A percentile compares a stretch with the other conserved stretches of the same genome.
phyloP scores from a whole-genome alignment of 2,113 vertebrate species.

The Oreochromis spilurus region DNA sequence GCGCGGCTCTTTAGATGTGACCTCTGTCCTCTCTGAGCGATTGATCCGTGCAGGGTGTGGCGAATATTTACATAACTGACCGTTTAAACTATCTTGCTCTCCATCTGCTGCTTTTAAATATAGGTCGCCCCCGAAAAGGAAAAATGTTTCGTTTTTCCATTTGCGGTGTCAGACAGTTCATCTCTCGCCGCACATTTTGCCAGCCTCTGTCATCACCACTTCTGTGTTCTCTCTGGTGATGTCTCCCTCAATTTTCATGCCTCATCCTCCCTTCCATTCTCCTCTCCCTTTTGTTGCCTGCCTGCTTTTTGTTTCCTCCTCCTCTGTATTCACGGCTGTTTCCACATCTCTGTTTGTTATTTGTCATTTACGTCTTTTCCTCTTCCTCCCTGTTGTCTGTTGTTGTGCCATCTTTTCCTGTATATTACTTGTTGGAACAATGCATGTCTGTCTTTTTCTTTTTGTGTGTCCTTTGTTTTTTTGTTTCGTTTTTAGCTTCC shows the following conservation, averaged over 20 bases:
- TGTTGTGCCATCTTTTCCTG: not conserved
- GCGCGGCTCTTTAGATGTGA: not conserved
- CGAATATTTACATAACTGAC: not conserved
- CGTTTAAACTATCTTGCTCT: not conserved
- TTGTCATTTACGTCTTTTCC: not conserved
- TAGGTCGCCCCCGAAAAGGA: not conserved
- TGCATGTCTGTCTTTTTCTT: not conserved
- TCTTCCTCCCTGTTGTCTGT: not conserved
- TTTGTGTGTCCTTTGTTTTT: not conserved
- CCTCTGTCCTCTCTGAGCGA: not conserved
- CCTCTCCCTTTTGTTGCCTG: not conserved
- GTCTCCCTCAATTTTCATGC: not conserved
- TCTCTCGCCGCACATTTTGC: not conserved
- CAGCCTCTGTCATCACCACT: not conserved
- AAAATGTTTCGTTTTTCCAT: not conserved
- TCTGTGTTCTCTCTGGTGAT: not conserved
- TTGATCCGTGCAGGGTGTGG: not conserved
- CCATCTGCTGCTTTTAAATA: not conserved
- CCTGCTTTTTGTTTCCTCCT: not conserved
- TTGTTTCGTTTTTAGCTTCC: fast-evolving
- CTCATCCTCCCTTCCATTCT: not conserved
- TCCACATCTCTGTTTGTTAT: not conserved
- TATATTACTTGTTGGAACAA: not conserved
- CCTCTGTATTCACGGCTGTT: not conserved
- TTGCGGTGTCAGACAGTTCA: not conserved